These are phyloP conservation scores for Periophthalmus magnuspinnatus DNA, from an alignment of 2,797 vertebrate genomes.

Conservation along the genomic window DNA sequence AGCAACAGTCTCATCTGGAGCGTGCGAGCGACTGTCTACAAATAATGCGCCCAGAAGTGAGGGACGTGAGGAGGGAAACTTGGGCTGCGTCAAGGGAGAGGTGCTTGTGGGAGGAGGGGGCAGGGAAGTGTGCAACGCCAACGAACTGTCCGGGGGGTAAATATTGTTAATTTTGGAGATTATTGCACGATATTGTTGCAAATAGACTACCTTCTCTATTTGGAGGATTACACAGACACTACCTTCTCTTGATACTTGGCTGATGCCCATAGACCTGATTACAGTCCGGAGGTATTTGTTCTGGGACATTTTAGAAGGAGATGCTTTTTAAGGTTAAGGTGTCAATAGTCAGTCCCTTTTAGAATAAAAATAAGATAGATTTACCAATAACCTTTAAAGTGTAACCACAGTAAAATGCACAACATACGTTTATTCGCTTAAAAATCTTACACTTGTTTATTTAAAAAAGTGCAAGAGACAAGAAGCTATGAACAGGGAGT, in stretches of 20 bases:
- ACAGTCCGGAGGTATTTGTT: too few species aligned
- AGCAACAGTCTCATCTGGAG: constrained; percentile 12
- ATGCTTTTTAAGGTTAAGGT: too few species aligned
- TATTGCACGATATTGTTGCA: background rate
- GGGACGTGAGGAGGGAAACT: constrained; percentile 18
- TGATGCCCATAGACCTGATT: too few species aligned
- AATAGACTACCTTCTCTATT: too few species aligned
- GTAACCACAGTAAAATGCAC: background rate
- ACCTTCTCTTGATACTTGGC: too few species aligned
- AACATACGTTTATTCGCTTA: constrained; percentile 33
- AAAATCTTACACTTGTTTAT: constrained; percentile 37
- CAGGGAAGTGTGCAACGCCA: constrained; percentile 9
- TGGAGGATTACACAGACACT: too few species aligned
- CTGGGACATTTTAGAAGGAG: too few species aligned
- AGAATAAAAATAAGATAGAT: background rate
- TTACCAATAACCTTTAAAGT: background rate
- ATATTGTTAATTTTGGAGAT: background rate
- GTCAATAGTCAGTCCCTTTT: too few species aligned
- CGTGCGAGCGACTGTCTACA: background rate
- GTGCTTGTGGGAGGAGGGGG: constrained; percentile 10
- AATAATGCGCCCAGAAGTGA: background rate
- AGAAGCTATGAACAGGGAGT: constrained; percentile 6
- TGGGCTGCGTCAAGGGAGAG: constrained; percentile 18
- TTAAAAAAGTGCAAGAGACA: constrained; percentile 26
- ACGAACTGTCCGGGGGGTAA: background rate